Conservation (phyloP, 2,113 vertebrate genomes). For the Cairina moschata region DNA sequence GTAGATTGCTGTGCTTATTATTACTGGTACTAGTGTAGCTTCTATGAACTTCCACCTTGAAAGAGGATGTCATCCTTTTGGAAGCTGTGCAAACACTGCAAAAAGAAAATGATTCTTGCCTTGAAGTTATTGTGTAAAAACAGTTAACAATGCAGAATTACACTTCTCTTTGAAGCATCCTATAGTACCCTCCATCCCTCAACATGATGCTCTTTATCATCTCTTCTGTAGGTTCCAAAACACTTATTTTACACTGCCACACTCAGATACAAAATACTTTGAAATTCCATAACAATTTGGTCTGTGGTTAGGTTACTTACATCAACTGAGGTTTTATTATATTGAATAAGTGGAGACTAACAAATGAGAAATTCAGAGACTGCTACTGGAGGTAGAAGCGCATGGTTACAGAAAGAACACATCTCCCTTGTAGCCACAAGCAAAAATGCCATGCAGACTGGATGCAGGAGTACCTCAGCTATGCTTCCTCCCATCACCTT, state of each 20-base stretch:
- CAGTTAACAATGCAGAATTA: not conserved
- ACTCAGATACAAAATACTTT: not conserved
- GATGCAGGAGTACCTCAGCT: not conserved
- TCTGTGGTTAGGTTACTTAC: not conserved
- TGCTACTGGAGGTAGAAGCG: not conserved
- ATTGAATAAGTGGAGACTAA: not conserved
- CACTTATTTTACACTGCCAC: not conserved
- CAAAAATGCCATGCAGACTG: not conserved
- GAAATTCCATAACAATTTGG: not conserved
- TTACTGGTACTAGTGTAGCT: not conserved
- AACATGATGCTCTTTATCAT: not conserved
- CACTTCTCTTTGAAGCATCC: not conserved
- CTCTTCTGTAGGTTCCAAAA: not conserved
- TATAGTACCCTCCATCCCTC: not conserved
- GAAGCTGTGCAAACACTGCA: not conserved
- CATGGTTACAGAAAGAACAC: not conserved
- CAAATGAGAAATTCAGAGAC: not conserved
- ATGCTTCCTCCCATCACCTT: not conserved
- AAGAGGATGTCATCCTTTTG: not conserved
- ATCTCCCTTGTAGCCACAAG: not conserved
- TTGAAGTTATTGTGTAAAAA: not conserved
- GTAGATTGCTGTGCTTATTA: not conserved
- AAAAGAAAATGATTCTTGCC: not conserved
- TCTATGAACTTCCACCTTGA: not conserved
- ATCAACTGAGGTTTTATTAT: accelerated